A percentile compares a stretch with the other conserved stretches of the same genome.
Evolutionary conservation across 1,140 invertebrate species (phyloP).

Genomic region (Nilaparvata lugens): DNA sequence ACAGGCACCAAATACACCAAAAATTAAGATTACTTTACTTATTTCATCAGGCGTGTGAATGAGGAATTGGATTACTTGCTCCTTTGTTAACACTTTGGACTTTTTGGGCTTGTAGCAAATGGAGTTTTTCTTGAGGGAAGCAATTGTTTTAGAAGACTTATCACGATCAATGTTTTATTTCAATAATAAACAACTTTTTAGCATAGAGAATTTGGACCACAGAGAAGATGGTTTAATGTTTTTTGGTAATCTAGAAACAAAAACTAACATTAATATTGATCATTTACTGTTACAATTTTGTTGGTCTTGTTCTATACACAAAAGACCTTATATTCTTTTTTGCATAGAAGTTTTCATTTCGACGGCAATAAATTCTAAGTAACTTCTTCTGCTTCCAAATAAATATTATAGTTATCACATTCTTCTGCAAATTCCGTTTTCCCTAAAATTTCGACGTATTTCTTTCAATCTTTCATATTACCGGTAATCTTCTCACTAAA

Average conservation of each 20-base stretch:
- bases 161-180: not conserved
- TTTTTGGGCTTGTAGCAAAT: not conserved
- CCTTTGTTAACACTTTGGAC: not conserved
- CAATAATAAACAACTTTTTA: not conserved
- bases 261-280: not conserved
- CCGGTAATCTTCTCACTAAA: too few species aligned
- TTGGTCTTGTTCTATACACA: too few species aligned
- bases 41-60: not conserved
- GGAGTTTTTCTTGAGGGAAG: not conserved
- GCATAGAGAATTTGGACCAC: conserved; percentile 1
- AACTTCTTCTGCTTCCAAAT: too few species aligned
- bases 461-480: too few species aligned
- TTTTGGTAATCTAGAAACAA: not conserved
- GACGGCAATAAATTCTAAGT: too few species aligned
- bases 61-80: not conserved
- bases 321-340: too few species aligned
- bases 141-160: not conserved
- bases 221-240: not conserved
- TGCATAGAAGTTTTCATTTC: too few species aligned
- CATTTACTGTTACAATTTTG: not conserved
- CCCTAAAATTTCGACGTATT: too few species aligned
- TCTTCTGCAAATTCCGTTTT: too few species aligned
- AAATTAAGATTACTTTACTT: conserved; percentile 4
- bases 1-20: not conserved
- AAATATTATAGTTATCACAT: too few species aligned